phyloP scores from a whole-genome alignment of 2,888 invertebrate genomes.

The Cataglyphis albicans region DNA sequence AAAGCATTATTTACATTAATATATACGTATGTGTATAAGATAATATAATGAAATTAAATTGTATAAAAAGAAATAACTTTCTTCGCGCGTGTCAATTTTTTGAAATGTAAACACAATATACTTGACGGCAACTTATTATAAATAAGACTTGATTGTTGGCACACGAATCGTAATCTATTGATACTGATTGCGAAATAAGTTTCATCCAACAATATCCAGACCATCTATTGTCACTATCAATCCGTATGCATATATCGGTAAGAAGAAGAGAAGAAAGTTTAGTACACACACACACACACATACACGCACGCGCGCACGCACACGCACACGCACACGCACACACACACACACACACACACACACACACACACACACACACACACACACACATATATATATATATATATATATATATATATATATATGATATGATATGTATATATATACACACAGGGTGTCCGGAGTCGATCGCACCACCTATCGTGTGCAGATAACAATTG shows the following conservation, averaged over 20 bases:
- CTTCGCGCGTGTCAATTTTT: neutral
- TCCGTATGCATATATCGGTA: neutral
- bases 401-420: too few relatives aligned
- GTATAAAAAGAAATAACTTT: neutral
- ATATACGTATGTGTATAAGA: neutral
- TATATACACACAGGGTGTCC: too few relatives aligned
- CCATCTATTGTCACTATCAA: neutral
- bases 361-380: too few relatives aligned
- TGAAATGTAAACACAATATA: neutral
- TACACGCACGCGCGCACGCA: too few relatives aligned
- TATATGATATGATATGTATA: too few relatives aligned
- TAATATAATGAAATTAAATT: neutral
- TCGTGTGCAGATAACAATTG: too few relatives aligned
- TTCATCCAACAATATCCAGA: neutral
- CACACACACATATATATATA: too few relatives aligned
- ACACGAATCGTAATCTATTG: neutral
- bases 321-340: too few relatives aligned
- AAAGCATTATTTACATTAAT: neutral
- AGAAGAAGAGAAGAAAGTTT: neutral
- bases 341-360: too few relatives aligned
- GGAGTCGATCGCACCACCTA: too few relatives aligned
- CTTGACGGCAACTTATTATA: neutral
- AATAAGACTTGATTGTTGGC: neutral
- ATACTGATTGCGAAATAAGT: neutral
- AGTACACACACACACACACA: too few relatives aligned